Base-by-base conservation (phyloP, 53 echinoderm and acorn worm species). In the Luidia sarsii region DNA sequence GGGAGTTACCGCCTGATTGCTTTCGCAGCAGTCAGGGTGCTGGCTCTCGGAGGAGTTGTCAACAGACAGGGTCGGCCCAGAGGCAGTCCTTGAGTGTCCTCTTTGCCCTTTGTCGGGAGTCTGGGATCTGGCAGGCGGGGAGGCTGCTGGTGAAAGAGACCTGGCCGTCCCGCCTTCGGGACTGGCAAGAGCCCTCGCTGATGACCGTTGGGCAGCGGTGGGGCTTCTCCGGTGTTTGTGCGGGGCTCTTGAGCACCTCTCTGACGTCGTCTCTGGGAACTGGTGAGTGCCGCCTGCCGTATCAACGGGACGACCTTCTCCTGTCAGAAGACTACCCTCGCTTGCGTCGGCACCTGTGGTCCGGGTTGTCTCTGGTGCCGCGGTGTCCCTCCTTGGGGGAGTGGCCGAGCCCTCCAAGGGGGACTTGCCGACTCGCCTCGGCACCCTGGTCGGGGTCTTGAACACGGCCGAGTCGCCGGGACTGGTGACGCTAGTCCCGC, bases 391-490 rank as follows among this genome's bases (percentile, higher is more conserved):
- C 25, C 82, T 43, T 4, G 84, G 84, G n/a, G n/a, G n/a, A n/a
- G n/a, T n/a, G n/a, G n/a, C n/a, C 18, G 16, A n/a, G 46, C 24
- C 24, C 31, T 61, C 61, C 16, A 61, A 10, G 11, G 77, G 77
- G 5, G 77, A 77, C 46, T 43, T 41, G 11, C 59, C 45, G 7
- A 59, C 32, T 32, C 83, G 59, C 25, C 82, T 43, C 1, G 84
- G 84, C 36, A 73, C 51, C 36, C 73, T 65, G 19, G 51, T 52
- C 4, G 84, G 84, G 52, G 84, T 65, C 41, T 72, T 84, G 48
- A 77, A 77, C 61, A 77, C 70, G 5, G 33, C 55, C n/a, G 21
- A 25, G 22, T 56, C 19, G 55, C 57, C 35, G 23, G 4, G 22
- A 37, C 37, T n/a, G 8, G 54, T n/a, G 27, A 33, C 33, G 62